phyloP scores from a whole-genome alignment of 2,888 invertebrate genomes.

The Pelosia muscerda region DNA sequence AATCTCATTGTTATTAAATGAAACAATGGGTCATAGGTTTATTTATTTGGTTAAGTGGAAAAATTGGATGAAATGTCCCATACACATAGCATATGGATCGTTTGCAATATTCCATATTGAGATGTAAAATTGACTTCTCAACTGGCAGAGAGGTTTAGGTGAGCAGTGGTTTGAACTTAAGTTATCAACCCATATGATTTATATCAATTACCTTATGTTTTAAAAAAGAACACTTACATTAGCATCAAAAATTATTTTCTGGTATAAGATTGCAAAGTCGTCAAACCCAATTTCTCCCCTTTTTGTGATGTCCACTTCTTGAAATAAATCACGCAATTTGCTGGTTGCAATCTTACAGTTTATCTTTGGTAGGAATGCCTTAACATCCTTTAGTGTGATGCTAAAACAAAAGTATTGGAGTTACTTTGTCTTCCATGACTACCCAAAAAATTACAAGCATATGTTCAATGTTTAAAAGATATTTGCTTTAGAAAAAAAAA shows the following conservation, averaged over 20 bases:
- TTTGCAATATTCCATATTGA: no score
- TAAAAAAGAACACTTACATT: constrained; percentile 86
- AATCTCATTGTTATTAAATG: no score
- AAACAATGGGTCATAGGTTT: no score
- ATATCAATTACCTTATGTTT: background rate
- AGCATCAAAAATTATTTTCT: constrained; percentile 93
- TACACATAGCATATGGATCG: no score
- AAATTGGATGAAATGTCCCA: no score
- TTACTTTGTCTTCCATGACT: background rate
- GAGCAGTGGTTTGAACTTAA: background rate
- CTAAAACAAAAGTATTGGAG: constrained; percentile 69
- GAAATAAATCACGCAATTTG: constrained; percentile 93
- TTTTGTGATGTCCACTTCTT: constrained; percentile 93
- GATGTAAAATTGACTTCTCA: background rate
- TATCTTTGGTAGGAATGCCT: constrained; percentile 94
- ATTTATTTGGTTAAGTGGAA: no score
- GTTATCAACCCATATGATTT: background rate
- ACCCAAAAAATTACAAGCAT: background rate
- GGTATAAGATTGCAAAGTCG: constrained; percentile 94
- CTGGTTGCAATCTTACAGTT: constrained; percentile 96
- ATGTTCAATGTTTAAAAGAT: background rate
- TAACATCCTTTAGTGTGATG: constrained; percentile 95
- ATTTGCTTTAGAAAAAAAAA: background rate
- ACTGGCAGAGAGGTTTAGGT: no score
- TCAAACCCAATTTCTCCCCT: constrained; percentile 95